These are phyloP conservation scores for Anolis apletophallus DNA, from an alignment of 2,797 vertebrate genomes.

Conservation along the genomic window DNA sequence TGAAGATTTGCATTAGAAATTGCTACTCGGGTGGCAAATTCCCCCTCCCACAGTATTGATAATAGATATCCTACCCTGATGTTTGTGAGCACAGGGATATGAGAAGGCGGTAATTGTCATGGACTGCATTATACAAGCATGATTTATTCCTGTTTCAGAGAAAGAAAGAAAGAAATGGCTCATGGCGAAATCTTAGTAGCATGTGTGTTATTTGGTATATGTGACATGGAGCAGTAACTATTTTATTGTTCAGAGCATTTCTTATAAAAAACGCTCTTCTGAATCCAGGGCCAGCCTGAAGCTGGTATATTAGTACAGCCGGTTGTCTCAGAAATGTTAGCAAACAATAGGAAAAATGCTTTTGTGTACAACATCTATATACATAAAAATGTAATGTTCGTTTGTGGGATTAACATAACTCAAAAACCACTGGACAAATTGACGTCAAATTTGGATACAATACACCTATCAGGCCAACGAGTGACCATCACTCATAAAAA, in stretches of 20 bases:
- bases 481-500: too few relatives aligned
- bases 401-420: too few relatives aligned
- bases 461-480: too few relatives aligned
- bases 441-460: too few relatives aligned
- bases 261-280: neutral
- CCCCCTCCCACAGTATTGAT: neutral
- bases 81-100: neutral
- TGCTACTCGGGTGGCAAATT: neutral
- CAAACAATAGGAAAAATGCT: neutral
- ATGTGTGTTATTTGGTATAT: neutral
- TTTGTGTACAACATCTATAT: neutral
- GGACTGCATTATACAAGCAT: neutral
- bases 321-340: neutral
- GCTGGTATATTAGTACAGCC: too few relatives aligned
- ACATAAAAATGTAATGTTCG: too few relatives aligned
- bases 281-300: neutral
- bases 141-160: neutral
- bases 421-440: too few relatives aligned
- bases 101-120: neutral
- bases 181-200: neutral
- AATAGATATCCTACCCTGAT: neutral
- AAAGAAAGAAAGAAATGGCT: neutral
- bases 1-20: neutral
- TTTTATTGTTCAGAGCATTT: neutral
- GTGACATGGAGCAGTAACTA: neutral